Percentiles rank a stretch among this genome's conserved stretches.
Conservation (phyloP, 2,797 vertebrate species). For the Rhynchotus rufescens region DNA sequence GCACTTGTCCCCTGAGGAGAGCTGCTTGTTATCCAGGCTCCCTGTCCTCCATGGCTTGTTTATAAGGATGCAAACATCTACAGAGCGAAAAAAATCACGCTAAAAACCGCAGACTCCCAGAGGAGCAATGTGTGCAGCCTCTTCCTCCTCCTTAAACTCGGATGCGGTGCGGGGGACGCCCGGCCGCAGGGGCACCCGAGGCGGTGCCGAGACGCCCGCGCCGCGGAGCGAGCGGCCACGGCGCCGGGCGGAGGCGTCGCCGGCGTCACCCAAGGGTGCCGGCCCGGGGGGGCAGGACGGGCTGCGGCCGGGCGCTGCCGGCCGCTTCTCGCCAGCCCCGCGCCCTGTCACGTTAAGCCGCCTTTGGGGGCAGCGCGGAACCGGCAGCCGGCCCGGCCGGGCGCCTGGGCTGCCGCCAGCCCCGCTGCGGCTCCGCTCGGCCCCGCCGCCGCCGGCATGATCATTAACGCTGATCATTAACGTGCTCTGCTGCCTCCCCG, state of each 20-base stretch:
- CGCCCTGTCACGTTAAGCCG: background rate
- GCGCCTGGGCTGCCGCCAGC: background rate
- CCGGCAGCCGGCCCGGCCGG: background rate
- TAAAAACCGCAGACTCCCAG: background rate
- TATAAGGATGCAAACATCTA: background rate
- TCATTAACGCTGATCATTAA: constrained; percentile 41
- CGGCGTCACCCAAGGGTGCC: too few species aligned
- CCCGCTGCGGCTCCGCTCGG: background rate
- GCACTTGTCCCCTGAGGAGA: background rate
- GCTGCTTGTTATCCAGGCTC: background rate
- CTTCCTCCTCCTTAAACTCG: rapidly evolving
- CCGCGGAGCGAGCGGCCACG: background rate
- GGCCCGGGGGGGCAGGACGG: too few species aligned
- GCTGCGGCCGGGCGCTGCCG: background rate
- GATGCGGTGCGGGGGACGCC: too few species aligned
- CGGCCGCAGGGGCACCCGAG: too few species aligned
- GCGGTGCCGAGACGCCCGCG: too few species aligned
- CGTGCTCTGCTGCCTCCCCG: background rate
- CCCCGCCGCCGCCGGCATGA: background rate
- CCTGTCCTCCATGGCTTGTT: constrained; percentile 1
- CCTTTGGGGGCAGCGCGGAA: background rate
- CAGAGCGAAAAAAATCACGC: background rate
- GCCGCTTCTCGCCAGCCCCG: background rate
- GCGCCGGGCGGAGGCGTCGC: rapidly evolving
- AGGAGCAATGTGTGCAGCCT: background rate